Evolutionary conservation across 23 tunicate species (phyloP).

Genomic region (Trididemnum nubilum): DNA sequence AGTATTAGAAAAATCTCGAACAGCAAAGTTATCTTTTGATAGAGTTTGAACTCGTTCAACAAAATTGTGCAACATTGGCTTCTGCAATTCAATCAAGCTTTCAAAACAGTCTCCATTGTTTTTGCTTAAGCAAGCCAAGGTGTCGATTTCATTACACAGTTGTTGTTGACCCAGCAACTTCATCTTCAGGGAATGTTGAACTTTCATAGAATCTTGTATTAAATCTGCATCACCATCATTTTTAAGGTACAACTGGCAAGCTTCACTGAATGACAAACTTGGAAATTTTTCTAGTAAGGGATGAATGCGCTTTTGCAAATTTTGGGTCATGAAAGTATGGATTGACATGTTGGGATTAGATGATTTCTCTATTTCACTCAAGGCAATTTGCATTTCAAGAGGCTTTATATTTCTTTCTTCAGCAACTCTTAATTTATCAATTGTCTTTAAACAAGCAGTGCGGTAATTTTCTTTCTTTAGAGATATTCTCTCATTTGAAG

Average conservation of each 20-base stretch:
- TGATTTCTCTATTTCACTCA: not conserved
- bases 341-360: not conserved
- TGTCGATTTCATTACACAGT: not conserved
- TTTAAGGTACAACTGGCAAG: not conserved
- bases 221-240: not conserved
- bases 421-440: conserved; percentile 12
- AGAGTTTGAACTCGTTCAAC: not conserved
- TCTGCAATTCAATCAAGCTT: conserved; percentile 23
- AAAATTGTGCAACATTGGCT: conserved; percentile 16
- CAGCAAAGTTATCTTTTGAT: not conserved
- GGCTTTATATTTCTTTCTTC: not conserved
- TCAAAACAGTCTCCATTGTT: not conserved
- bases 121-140: not conserved
- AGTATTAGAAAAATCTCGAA: not conserved
- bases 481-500: not conserved
- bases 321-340: not conserved
- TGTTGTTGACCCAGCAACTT: not conserved
- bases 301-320: not conserved
- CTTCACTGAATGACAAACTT: conserved; percentile 9
- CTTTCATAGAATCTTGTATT: not conserved
- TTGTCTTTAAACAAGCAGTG: not conserved
- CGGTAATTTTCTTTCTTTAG: not conserved
- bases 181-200: not conserved
- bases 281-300: not conserved
- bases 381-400: not conserved